Evolutionary conservation across 2,797 vertebrate species (phyloP).

Genomic region (Notolepis coatsorum): DNA sequence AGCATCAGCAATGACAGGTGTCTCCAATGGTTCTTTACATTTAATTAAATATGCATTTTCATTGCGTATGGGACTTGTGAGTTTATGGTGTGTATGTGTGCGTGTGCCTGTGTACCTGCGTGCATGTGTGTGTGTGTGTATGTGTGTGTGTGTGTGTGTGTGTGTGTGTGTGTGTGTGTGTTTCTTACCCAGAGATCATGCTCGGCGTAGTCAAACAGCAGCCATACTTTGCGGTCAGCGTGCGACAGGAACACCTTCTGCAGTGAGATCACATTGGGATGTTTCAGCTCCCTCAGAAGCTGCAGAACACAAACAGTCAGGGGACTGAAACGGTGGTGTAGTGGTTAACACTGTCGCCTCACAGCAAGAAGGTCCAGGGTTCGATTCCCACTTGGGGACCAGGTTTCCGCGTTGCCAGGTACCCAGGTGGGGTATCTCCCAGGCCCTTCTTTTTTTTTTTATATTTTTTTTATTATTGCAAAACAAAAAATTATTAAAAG

Average conservation of each 20-base stretch:
- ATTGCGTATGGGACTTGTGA: too few relatives aligned
- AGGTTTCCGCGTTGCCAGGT: too few relatives aligned
- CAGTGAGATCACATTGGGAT: constrained; percentile 99
- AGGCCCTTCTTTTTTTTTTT: too few relatives aligned
- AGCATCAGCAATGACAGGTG: too few relatives aligned
- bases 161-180: constrained; percentile 11
- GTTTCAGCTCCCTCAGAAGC: constrained; percentile 98
- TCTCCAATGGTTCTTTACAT: background rate
- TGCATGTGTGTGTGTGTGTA: background rate
- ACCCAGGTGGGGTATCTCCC: too few relatives aligned
- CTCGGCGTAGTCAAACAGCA: constrained; percentile 99
- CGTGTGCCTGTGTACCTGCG: constrained; percentile 34
- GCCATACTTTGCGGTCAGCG: constrained; percentile 99
- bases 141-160: constrained; percentile 11
- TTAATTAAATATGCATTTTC: too few relatives aligned
- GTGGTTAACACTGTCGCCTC: too few relatives aligned
- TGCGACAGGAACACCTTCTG: constrained; percentile 99
- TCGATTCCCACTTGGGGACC: too few relatives aligned
- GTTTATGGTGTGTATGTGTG: constrained; percentile 39
- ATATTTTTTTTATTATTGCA: too few relatives aligned
- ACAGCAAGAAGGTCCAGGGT: too few relatives aligned
- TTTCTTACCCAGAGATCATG: constrained; percentile 97
- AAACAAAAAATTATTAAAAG: too few relatives aligned
- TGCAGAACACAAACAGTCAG: constrained; percentile 82
- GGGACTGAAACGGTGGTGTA: too few relatives aligned